Conservation (phyloP, 2,113 vertebrate genomes). For the Pedetes capensis region DNA sequence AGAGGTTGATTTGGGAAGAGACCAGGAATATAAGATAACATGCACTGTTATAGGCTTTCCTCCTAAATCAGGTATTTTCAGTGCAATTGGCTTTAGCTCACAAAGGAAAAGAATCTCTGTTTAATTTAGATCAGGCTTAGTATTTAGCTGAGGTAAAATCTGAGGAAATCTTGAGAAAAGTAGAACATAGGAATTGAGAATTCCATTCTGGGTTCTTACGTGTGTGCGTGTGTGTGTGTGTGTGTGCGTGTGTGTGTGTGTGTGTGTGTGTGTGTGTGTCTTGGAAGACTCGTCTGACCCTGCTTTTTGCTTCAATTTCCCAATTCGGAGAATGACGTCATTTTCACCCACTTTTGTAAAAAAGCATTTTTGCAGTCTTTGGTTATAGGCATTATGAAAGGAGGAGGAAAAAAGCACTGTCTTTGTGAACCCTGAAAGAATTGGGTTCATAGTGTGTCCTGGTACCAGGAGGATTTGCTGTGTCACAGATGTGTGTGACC, state of each 20-base stretch:
- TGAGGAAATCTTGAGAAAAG: background rate
- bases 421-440: background rate
- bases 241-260: no score
- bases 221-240: no score
- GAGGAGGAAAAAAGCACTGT: background rate
- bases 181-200: background rate
- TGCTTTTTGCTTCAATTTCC: conserved; percentile 39
- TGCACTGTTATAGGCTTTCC: background rate
- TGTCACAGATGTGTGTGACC: no score
- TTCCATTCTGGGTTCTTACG: background rate
- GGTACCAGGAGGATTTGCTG: background rate
- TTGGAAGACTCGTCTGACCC: background rate
- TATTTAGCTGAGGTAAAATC: conserved; percentile 15
- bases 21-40: background rate
- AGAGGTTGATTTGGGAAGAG: background rate
- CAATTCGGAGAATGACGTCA: conserved; percentile 12
- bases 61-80: conserved; percentile 10
- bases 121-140: conserved; percentile 35
- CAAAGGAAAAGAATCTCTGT: conserved; percentile 36
- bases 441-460: background rate
- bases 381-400: background rate
- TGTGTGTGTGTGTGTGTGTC: background rate
- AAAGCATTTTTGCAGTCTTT: background rate
- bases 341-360: conserved; percentile 25
- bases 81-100: conserved; percentile 29